phyloP scores from a whole-genome alignment of 2,888 invertebrate genomes.

The Eledona agricola region DNA sequence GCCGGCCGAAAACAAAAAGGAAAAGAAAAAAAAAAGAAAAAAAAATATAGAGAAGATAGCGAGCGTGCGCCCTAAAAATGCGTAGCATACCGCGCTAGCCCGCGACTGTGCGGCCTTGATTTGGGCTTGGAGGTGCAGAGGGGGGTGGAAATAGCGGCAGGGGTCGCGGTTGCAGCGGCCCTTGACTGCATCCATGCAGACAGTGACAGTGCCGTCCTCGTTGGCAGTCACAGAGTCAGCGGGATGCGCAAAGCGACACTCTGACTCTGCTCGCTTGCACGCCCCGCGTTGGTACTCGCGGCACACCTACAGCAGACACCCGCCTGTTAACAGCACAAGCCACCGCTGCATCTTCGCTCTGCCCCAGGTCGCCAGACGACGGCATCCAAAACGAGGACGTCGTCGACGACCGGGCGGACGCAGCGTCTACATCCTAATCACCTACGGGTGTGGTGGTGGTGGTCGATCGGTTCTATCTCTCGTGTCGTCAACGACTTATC shows the following conservation, averaged over 20 bases:
- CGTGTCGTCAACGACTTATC: slow-evolving; percentile 45
- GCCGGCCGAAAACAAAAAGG: slow-evolving; percentile 41
- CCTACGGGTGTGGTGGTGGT: slow-evolving; percentile 39
- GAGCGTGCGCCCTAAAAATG: slow-evolving; percentile 66
- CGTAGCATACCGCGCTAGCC: slow-evolving; percentile 86
- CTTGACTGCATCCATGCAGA: slow-evolving; percentile 99
- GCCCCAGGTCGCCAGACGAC: slow-evolving; percentile 22
- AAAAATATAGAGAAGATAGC: slow-evolving; percentile 53
- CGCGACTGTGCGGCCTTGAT: slow-evolving; percentile 97
- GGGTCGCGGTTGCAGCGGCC: slow-evolving; percentile 99
- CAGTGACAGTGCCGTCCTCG: slow-evolving; percentile 98
- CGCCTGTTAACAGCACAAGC: slow-evolving; percentile 57
- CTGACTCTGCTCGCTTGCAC: slow-evolving; percentile 96
- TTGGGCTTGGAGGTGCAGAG: slow-evolving; percentile 99
- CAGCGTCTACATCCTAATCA: slow-evolving; percentile 40
- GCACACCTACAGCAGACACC: slow-evolving; percentile 83
- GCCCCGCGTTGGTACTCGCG: slow-evolving; percentile 99
- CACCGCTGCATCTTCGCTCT: slow-evolving; percentile 55
- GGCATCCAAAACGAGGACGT: slow-evolving; percentile 5
- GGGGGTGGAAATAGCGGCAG: slow-evolving; percentile 99
- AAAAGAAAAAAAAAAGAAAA: slow-evolving; percentile 41
- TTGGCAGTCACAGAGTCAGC: slow-evolving; percentile 95
- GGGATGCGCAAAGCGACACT: slow-evolving; percentile 99
- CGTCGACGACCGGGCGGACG: slow-evolving; percentile 36
- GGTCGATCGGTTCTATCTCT: slow-evolving; percentile 42